Percentiles rank a stretch among this genome's conserved stretches.
Evolutionary conservation across 2,113 vertebrate species (phyloP).

Genomic region (Aegithalos caudatus): DNA sequence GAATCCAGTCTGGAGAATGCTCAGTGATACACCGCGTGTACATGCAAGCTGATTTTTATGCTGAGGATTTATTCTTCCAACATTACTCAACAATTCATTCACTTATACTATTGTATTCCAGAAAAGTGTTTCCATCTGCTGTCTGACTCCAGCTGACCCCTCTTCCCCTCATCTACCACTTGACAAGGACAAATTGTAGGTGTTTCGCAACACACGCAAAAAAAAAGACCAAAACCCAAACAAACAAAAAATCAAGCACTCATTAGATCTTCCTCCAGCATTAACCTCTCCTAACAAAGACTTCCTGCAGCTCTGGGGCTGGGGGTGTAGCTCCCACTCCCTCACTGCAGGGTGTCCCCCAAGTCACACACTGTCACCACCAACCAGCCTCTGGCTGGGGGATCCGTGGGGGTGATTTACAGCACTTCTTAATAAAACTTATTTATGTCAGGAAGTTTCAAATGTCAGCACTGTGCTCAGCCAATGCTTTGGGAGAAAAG

Average conservation of each 20-base stretch:
- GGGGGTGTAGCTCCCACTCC: not conserved
- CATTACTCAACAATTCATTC: constrained; percentile 61
- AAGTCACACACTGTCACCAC: not conserved
- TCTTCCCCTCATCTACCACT: constrained; percentile 27
- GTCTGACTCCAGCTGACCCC: constrained; percentile 72
- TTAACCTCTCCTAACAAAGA: not conserved
- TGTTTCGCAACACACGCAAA: constrained; percentile 23
- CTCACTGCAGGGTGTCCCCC: not conserved
- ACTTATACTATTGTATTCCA: constrained; percentile 69
- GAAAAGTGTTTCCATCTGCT: constrained; percentile 81
- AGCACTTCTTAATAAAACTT: constrained; percentile 12
- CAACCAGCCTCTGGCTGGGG: too few relatives aligned
- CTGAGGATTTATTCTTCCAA: constrained; percentile 51
- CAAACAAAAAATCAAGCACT: constrained; percentile 23
- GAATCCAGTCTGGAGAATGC: not conserved
- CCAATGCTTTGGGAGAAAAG: not conserved
- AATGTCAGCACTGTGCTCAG: not conserved
- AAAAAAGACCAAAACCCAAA: constrained; percentile 39
- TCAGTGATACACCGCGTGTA: rapidly evolving
- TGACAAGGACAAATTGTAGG: constrained; percentile 54
- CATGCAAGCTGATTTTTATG: constrained; percentile 1
- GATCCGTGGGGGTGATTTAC: not conserved
- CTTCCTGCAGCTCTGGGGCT: constrained; percentile 12
- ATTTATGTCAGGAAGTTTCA: constrained; percentile 26
- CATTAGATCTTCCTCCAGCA: constrained; percentile 44